Base-by-base conservation (phyloP, 2,888 invertebrate species). In the Noctua fimbriata region DNA sequence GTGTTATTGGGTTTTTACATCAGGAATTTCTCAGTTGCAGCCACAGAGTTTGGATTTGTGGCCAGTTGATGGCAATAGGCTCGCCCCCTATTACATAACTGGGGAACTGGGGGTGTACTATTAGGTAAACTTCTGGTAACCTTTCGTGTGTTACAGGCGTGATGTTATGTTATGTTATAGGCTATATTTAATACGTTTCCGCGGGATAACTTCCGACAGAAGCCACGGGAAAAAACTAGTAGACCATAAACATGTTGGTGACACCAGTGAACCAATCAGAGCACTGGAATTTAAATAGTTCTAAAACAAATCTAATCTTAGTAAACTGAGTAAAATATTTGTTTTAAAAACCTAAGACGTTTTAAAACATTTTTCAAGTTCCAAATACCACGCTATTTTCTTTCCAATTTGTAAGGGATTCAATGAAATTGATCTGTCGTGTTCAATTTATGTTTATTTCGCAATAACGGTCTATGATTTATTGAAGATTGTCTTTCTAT, bases 401-500 rank as follows among this genome's bases (percentile, higher is more conserved):
- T 69, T 69, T 71, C 49, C 69, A 84, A 76, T 84, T 84, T 84
- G 44, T 49, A n/a, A 81, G 71, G 36, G 85, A 72, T 76, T 76
- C 52, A 28, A 28, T 76, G 44, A 72, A 83, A 76, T 84, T 81
- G 71, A 83, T 81, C 67, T 72, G 63, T 76, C 69, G 28, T 36
- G 49, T 76, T 76, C 28, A 52, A 76, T 63, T 76, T 72, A 28
- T 16, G 44, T 72, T 84, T 69, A 81, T 41, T 36, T 81, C 2
- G 16, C 36, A 70, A 52, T 36, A 41, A 3, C 44, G n/a, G n/a
- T 79, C 70, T 76, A 67, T 67, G 24, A 84, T 76, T 83, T 44
- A 41, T 76, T 69, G 55, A n/a, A 72, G 16, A 76, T 81, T 76
- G 32, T 58, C 14, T 72, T 74, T 28, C 36, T 79, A 80, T 80